Conservation (phyloP, 2,888 invertebrate species). For the Hoplodrina blanda region DNA sequence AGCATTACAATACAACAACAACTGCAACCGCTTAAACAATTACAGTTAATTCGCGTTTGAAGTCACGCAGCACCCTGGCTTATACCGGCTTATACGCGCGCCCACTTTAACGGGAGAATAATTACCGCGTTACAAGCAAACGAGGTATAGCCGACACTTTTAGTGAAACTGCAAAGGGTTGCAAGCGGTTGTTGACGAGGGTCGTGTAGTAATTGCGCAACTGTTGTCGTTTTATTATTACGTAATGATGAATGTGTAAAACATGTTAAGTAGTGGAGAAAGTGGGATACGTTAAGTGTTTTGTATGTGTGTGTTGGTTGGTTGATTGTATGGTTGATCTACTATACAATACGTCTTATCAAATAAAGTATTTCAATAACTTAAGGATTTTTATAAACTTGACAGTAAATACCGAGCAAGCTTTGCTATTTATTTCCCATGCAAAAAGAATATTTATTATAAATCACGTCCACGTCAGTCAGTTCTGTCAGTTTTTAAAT, state of each 20-base stretch:
- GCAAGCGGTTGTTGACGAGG: slow-evolving; percentile 49
- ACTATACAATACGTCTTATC: too few relatives aligned
- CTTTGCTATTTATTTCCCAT: background rate
- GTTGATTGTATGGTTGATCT: too few relatives aligned
- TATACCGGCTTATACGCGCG: slow-evolving; percentile 51
- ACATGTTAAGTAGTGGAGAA: slow-evolving; percentile 19
- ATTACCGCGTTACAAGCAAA: slow-evolving; percentile 53
- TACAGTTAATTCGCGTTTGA: slow-evolving; percentile 61
- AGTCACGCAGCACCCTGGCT: slow-evolving; percentile 54
- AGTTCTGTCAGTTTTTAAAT: slow-evolving; percentile 19
- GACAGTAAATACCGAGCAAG: background rate
- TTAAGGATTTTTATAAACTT: background rate
- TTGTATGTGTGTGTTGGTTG: background rate
- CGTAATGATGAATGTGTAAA: slow-evolving; percentile 41
- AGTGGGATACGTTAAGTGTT: background rate
- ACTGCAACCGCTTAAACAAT: slow-evolving; percentile 59
- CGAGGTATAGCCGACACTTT: slow-evolving; percentile 45
- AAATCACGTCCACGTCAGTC: slow-evolving; percentile 14
- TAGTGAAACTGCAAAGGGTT: slow-evolving; percentile 45
- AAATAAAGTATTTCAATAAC: background rate
- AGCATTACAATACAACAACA: slow-evolving; percentile 47
- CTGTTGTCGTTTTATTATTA: slow-evolving; percentile 54
- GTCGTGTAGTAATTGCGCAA: slow-evolving; percentile 48
- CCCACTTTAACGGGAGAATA: slow-evolving; percentile 55
- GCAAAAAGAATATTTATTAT: background rate